Conservation (phyloP, 1,140 invertebrate species). For the Camponotus floridanus region DNA sequence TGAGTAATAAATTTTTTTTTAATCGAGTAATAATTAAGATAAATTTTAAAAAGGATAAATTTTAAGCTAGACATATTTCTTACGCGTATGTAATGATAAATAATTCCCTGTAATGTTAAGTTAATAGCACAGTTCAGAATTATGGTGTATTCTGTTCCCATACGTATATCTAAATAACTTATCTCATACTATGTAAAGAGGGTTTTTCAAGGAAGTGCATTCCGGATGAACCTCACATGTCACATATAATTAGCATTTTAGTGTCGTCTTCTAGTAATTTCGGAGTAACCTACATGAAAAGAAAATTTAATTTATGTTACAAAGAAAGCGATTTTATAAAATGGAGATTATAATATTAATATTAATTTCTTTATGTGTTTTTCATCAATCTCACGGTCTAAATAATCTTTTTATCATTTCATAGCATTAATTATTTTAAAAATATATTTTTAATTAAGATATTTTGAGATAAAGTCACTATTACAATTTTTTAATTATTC, state of each 20-base stretch:
- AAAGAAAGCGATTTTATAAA: slow-evolving; percentile 4
- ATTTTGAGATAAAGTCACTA: too few species aligned
- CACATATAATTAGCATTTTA: slow-evolving; percentile 52
- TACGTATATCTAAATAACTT: not conserved
- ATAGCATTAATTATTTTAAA: not conserved
- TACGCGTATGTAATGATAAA: not conserved
- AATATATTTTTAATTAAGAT: not conserved
- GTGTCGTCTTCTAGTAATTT: slow-evolving; percentile 24
- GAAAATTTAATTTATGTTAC: slow-evolving; percentile 38
- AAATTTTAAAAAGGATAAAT: not conserved
- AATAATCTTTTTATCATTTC: not conserved
- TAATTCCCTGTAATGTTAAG: slow-evolving; percentile 1
- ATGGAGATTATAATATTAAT: not conserved
- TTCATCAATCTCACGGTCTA: too few species aligned
- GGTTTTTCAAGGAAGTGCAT: slow-evolving; percentile 19
- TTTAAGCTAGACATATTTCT: not conserved
- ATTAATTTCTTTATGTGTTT: slow-evolving; percentile 5
- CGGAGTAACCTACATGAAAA: not conserved
- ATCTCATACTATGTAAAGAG: slow-evolving; percentile 12
- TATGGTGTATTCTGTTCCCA: not conserved
- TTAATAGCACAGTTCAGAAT: slow-evolving; percentile 13
- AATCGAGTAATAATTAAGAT: too few species aligned
- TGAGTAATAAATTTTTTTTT: not conserved
- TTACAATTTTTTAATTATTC: too few species aligned
- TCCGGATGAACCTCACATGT: slow-evolving; percentile 1